Conservation (phyloP, 2,797 vertebrate genomes). For the Peromyscus attwateri region DNA sequence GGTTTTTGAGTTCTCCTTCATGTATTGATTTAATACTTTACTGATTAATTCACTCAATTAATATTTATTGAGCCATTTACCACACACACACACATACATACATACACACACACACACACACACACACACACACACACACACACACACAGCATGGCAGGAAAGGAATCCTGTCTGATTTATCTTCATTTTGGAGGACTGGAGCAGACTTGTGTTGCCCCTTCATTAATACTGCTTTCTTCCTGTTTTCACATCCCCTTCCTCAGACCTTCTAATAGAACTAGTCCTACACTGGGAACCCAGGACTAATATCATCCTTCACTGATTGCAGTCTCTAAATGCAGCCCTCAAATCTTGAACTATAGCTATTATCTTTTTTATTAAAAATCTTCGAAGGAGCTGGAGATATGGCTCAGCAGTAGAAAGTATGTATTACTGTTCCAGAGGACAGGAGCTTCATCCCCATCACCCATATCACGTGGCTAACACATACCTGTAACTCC, state of each 20-base stretch:
- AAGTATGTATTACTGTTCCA: neutral
- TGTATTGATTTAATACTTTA: constrained; percentile 59
- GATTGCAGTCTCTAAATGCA: neutral
- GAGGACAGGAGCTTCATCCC: neutral
- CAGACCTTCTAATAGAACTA: neutral
- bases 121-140: neutral
- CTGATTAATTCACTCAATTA: constrained; percentile 56
- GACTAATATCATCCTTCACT: neutral
- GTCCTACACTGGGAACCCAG: neutral
- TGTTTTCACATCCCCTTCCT: neutral
- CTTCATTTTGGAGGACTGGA: neutral
- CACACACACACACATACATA: neutral
- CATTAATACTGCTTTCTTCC: neutral
- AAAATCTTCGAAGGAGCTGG: neutral
- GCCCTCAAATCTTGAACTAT: neutral
- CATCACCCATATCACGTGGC: neutral
- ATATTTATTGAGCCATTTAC: constrained; percentile 44
- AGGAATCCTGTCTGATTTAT: neutral
- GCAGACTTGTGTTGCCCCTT: neutral
- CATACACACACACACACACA: too few species aligned
- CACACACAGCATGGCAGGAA: neutral
- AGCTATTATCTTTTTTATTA: neutral
- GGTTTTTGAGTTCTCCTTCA: constrained; percentile 52
- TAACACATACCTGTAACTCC: neutral
- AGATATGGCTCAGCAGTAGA: neutral